phyloP scores from a whole-genome alignment of 2,888 invertebrate genomes.

The Parthenolecanium corni region DNA sequence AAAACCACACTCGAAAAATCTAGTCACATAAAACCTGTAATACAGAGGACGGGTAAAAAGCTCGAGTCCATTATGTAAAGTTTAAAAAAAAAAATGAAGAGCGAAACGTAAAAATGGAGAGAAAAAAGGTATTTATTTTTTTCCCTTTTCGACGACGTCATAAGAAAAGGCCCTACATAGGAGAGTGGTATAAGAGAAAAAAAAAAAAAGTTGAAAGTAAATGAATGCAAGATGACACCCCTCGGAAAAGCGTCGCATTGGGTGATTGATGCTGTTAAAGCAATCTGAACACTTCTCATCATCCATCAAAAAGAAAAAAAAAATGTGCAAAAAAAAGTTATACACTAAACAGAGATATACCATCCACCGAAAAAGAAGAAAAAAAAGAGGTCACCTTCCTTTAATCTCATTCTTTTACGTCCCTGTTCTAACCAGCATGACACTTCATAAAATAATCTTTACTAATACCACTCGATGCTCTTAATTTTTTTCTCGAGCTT shows the following conservation, averaged over 20 bases:
- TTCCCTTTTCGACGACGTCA: background rate
- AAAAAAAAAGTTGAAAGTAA: conserved; percentile 5
- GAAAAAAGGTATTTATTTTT: conserved; percentile 10
- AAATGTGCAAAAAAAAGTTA: conserved; percentile 6
- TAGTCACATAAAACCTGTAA: background rate
- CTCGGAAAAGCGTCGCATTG: conserved; percentile 17
- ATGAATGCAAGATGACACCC: conserved; percentile 27
- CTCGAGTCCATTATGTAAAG: conserved; percentile 20
- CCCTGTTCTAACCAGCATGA: conserved; percentile 9
- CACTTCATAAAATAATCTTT: conserved; percentile 21
- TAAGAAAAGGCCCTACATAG: background rate
- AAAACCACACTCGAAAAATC: background rate
- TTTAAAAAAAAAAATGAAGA: conserved; percentile 24
- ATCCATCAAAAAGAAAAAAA: conserved; percentile 12
- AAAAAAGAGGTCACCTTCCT: conserved; percentile 24
- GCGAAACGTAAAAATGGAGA: conserved; percentile 17
- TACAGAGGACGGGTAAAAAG: background rate
- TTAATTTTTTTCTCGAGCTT: too few relatives aligned
- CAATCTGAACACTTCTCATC: conserved; percentile 25
- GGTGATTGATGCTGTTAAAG: conserved; percentile 27
- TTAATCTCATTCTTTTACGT: conserved; percentile 13
- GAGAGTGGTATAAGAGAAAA: background rate
- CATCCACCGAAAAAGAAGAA: background rate
- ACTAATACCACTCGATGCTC: background rate
- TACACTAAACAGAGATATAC: conserved; percentile 25